phyloP scores from a whole-genome alignment of 2,888 invertebrate species.

The Mylabris sibirica region DNA sequence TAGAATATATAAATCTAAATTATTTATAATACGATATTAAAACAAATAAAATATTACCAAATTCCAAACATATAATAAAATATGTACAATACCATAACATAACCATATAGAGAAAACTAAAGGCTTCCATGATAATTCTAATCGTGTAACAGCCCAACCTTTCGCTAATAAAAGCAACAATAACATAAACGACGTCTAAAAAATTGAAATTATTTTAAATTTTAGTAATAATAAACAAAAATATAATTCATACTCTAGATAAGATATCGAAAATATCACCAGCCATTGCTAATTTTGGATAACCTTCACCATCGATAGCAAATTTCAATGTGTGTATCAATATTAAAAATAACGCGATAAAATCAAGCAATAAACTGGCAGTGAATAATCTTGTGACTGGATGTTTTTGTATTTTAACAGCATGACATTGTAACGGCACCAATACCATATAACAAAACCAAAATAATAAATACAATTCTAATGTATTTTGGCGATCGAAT shows the following conservation, averaged over 20 bases:
- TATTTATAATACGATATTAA: background rate
- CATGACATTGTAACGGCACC: conserved; percentile 90
- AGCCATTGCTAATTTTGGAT: conserved; percentile 79
- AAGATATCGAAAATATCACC: conserved; percentile 94
- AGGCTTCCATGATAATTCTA: conserved; percentile 87
- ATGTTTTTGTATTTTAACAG: conserved; percentile 87
- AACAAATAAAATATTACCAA: conserved; percentile 69
- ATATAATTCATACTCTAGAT: conserved; percentile 74
- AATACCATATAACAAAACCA: conserved; percentile 83
- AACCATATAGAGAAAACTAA: conserved; percentile 89
- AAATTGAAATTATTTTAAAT: conserved; percentile 23
- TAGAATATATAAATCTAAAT: conserved; percentile 58
- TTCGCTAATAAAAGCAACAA: conserved; percentile 90
- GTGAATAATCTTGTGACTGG: conserved; percentile 91
- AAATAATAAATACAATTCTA: conserved; percentile 89
- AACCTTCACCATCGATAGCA: conserved; percentile 89
- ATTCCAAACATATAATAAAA: conserved; percentile 95
- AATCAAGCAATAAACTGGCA: conserved; percentile 84
- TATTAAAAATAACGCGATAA: conserved; percentile 85
- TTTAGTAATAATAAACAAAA: conserved; percentile 19
- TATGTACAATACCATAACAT: conserved; percentile 88
- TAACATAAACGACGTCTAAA: conserved; percentile 91
- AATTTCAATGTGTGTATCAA: conserved; percentile 89
- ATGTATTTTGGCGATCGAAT: conserved; percentile 92
- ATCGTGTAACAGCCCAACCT: conserved; percentile 94